These are phyloP conservation scores for Hemistola chrysoprasaria DNA, from an alignment of 2,888 invertebrate species.

Conservation along the genomic window DNA sequence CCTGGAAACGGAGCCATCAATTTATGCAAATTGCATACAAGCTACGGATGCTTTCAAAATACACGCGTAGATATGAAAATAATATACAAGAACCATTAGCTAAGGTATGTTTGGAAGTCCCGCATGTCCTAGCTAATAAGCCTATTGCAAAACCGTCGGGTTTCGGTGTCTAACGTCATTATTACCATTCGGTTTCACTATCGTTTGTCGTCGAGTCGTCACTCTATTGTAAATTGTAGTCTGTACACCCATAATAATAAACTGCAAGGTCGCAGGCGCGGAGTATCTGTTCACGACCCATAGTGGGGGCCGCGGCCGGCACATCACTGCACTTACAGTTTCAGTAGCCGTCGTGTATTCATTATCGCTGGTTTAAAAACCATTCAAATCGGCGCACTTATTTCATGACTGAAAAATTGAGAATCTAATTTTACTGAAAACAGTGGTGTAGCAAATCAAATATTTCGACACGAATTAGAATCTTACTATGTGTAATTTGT, in stretches of 20 bases:
- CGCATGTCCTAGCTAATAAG: constrained; percentile 42
- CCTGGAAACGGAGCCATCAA: constrained; percentile 42
- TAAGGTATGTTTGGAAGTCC: constrained; percentile 45
- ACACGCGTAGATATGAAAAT: constrained; percentile 37
- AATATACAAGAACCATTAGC: constrained; percentile 35
- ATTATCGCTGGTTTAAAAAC: constrained; percentile 11
- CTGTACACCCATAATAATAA: constrained; percentile 78
- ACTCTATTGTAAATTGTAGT: constrained; percentile 76
- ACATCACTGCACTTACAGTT: constrained; percentile 59
- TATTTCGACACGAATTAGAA: constrained; percentile 7
- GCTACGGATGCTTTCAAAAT: constrained; percentile 43
- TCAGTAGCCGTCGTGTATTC: constrained; percentile 44
- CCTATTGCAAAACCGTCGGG: constrained; percentile 53
- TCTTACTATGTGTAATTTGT: constrained; percentile 12
- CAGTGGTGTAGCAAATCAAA: constrained; percentile 11
- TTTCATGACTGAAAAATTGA: constrained; percentile 6
- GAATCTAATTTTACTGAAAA: neutral
- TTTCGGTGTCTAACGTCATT: constrained; percentile 52
- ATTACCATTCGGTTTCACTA: constrained; percentile 69
- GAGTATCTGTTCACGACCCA: constrained; percentile 36
- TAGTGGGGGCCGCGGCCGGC: constrained; percentile 56
- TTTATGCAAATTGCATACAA: constrained; percentile 34
- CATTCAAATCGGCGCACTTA: neutral
- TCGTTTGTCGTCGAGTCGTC: constrained; percentile 70
- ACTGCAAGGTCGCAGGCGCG: constrained; percentile 69